Evolutionary conservation across 1,140 invertebrate genomes (phyloP).

Genomic region (Portunus trituberculatus): DNA sequence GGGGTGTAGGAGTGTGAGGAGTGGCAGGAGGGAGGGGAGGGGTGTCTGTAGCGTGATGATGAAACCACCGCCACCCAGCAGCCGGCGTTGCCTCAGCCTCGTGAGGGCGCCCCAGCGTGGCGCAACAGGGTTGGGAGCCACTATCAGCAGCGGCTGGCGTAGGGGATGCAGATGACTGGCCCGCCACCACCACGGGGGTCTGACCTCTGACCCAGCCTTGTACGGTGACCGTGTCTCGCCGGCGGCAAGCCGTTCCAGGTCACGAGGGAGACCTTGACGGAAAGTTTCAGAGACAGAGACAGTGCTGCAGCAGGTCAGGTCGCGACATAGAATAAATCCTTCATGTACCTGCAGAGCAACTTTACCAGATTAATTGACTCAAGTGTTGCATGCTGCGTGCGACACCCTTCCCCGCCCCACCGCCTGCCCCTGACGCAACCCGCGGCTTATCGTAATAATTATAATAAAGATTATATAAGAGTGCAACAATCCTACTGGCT

Average conservation of each 20-base stretch:
- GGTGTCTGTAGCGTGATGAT: neutral
- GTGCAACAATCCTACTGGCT: no score
- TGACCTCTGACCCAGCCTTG: constrained; percentile 17
- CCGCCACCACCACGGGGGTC: neutral
- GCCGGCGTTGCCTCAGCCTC: neutral
- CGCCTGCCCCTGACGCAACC: neutral
- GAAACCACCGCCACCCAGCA: neutral
- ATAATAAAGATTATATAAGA: no score
- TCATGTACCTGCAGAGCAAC: neutral
- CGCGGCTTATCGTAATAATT: neutral
- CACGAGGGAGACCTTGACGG: neutral
- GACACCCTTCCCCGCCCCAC: neutral
- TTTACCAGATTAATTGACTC: neutral
- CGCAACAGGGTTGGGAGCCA: neutral
- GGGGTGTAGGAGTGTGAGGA: neutral
- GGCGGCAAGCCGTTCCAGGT: neutral
- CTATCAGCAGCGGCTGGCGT: neutral
- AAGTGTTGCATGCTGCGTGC: neutral
- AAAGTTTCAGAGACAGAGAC: neutral
- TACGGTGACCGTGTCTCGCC: neutral
- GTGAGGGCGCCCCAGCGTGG: neutral
- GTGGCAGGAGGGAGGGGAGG: neutral
- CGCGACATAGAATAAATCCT: neutral
- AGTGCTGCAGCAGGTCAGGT: neutral
- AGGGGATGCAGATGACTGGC: neutral